Evolutionary conservation across 2,797 vertebrate genomes (phyloP).

Genomic region (Phataginus tricuspis): DNA sequence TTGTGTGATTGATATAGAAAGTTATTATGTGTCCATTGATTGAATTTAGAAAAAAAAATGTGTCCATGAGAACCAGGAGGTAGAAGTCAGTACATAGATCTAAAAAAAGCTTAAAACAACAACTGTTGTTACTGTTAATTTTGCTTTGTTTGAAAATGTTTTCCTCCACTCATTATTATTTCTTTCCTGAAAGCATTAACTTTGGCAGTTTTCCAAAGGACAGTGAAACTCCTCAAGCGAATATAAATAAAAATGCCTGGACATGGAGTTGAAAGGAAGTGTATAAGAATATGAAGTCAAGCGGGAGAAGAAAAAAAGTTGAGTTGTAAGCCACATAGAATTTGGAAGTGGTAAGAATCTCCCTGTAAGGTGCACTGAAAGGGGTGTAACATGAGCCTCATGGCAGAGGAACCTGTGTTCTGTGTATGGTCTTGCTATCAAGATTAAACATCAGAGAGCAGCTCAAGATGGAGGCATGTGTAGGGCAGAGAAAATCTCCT

Average conservation of each 20-base stretch:
- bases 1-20: background rate
- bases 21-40: background rate
- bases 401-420: no score
- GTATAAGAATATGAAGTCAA: background rate
- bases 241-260: conserved; percentile 12
- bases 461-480: no score
- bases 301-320: background rate
- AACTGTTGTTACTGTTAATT: background rate
- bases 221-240: conserved; percentile 39
- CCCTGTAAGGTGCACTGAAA: no score
- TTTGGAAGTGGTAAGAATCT: background rate
- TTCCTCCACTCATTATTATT: background rate
- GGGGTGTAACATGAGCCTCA: no score
- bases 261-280: background rate
- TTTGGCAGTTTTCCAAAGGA: conserved; percentile 32
- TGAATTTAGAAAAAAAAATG: background rate
- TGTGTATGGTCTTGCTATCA: no score
- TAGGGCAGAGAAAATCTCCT: no score
- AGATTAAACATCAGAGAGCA: no score
- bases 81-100: background rate
- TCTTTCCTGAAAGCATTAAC: conserved; percentile 5
- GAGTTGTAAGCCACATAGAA: background rate
- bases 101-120: background rate
- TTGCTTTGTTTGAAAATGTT: conserved; percentile 37
- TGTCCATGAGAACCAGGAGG: background rate